These are phyloP conservation scores for Leistus spinibarbis DNA, from an alignment of 2,888 invertebrate species.

Conservation along the genomic window DNA sequence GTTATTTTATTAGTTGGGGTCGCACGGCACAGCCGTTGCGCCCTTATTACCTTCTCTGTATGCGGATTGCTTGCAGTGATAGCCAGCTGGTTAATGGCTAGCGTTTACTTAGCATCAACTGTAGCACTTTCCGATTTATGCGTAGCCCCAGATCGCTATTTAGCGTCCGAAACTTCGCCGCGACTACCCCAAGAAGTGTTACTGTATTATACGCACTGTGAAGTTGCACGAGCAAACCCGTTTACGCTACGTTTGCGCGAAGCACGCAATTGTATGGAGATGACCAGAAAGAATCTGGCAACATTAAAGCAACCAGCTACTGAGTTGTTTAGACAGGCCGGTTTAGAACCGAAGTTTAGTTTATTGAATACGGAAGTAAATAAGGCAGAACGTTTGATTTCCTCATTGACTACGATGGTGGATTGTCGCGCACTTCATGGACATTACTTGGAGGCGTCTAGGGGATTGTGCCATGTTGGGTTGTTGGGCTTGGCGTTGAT, in stretches of 20 bases:
- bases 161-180: constrained; percentile 56
- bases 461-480: constrained; percentile 83
- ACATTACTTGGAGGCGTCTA: constrained; percentile 79
- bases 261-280: constrained; percentile 71
- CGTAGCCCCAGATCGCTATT: constrained; percentile 64
- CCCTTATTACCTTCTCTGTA: constrained; percentile 87
- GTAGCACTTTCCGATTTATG: constrained; percentile 85
- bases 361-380: constrained; percentile 80
- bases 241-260: constrained; percentile 83
- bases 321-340: constrained; percentile 60
- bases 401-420: constrained; percentile 71
- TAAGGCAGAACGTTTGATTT: constrained; percentile 74
- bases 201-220: constrained; percentile 83
- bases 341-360: constrained; percentile 74
- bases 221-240: constrained; percentile 77
- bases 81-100: constrained; percentile 87
- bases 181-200: constrained; percentile 66
- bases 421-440: constrained; percentile 85
- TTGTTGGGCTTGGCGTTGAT: constrained; percentile 84
- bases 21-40: constrained; percentile 85
- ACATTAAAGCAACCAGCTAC: constrained; percentile 60
- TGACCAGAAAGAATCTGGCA: constrained; percentile 59
- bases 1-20: constrained; percentile 89
- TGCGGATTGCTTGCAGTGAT: constrained; percentile 85
- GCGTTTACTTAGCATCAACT: constrained; percentile 81